These are phyloP conservation scores for Thermophis baileyi DNA, from an alignment of 2,113 vertebrate species.

Conservation along the genomic window DNA sequence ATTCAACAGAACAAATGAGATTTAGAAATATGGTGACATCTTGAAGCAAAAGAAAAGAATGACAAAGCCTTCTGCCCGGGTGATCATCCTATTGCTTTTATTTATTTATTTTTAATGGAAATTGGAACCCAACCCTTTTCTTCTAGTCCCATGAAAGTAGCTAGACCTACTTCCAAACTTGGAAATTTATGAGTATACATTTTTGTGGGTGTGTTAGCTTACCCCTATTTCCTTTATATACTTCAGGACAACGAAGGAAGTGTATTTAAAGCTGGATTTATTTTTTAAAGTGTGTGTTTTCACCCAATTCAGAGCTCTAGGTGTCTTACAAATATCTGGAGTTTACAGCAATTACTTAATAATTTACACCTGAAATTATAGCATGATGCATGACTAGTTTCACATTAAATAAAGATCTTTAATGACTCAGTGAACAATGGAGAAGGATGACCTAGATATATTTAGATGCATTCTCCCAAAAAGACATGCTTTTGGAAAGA, in stretches of 20 bases:
- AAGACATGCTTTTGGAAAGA: neutral
- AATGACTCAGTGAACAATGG: neutral
- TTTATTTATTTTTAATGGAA: neutral
- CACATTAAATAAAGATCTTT: neutral
- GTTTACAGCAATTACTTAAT: neutral
- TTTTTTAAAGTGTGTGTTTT: neutral
- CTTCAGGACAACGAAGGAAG: neutral
- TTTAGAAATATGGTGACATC: neutral
- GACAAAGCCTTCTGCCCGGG: neutral
- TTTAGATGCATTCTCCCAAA: neutral
- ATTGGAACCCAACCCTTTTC: neutral
- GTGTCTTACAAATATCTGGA: neutral
- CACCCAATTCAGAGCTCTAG: neutral
- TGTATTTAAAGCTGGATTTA: neutral
- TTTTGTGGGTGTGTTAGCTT: neutral
- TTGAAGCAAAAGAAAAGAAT: neutral
- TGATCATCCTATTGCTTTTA: neutral
- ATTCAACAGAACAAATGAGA: neutral
- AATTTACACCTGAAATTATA: neutral
- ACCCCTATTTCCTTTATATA: neutral
- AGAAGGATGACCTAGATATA: neutral
- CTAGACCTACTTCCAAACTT: neutral
- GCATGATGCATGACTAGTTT: neutral
- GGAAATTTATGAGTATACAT: neutral
- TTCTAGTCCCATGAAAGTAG: neutral